A percentile compares a stretch with the other conserved stretches of the same genome.
Conservation (phyloP, 2,888 invertebrate genomes). For the Acleris emargana region DNA sequence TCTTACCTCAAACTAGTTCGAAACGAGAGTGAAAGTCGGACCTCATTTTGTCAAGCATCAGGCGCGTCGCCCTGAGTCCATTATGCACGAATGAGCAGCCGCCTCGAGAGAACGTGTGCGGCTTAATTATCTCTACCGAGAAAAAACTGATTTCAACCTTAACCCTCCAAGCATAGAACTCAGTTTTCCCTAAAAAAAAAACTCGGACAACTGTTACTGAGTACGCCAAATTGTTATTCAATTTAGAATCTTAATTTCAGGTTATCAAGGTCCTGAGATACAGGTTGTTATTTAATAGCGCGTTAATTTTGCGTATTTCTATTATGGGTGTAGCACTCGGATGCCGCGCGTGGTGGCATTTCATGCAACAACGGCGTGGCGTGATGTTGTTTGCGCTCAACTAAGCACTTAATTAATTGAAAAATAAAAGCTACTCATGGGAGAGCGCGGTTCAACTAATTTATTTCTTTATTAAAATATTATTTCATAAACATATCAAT, state of each 20-base stretch:
- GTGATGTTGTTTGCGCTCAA: slow-evolving; percentile 64
- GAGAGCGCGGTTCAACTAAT: too few relatives aligned
- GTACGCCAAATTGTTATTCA: slow-evolving; percentile 47
- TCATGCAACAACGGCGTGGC: slow-evolving; percentile 69
- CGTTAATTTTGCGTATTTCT: slow-evolving; percentile 55
- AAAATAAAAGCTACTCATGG: too few relatives aligned
- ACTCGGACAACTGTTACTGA: slow-evolving; percentile 52
- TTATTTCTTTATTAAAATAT: too few relatives aligned
- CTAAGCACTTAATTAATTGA: too few relatives aligned
- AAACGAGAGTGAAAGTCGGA: slow-evolving; percentile 78
- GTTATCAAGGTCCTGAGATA: slow-evolving; percentile 44
- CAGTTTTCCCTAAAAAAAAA: slow-evolving; percentile 48
- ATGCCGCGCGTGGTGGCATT: slow-evolving; percentile 53
- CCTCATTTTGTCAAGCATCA: slow-evolving; percentile 80
- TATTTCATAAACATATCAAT: too few relatives aligned
- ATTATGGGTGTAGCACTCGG: slow-evolving; percentile 76
- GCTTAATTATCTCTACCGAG: slow-evolving; percentile 65
- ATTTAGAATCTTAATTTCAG: slow-evolving; percentile 40
- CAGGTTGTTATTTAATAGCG: slow-evolving; percentile 40
- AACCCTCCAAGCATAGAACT: slow-evolving; percentile 47
- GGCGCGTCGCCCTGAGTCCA: slow-evolving; percentile 73
- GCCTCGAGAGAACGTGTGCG: slow-evolving; percentile 80
- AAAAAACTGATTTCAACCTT: slow-evolving; percentile 45
- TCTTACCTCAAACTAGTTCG: slow-evolving; percentile 54
- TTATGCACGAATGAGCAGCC: slow-evolving; percentile 82